Conservation (phyloP, 2,888 invertebrate genomes). For the Mystacides longicornis region DNA sequence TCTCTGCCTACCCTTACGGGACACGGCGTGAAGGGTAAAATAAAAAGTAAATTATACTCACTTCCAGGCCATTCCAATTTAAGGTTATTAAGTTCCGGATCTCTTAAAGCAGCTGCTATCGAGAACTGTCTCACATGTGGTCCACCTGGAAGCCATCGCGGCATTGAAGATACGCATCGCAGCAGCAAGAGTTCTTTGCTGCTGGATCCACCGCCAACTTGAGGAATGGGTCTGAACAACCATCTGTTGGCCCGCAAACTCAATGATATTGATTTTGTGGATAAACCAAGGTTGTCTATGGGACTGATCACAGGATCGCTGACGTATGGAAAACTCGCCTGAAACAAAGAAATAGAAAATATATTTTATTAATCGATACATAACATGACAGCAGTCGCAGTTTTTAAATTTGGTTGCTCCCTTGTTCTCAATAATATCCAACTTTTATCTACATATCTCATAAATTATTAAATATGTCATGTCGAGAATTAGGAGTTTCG, state of each 20-base stretch:
- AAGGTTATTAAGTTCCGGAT: constrained; percentile 12
- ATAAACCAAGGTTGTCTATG: constrained; percentile 17
- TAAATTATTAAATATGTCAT: too few relatives aligned
- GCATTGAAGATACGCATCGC: constrained; percentile 20
- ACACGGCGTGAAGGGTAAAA: too few relatives aligned
- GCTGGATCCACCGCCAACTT: not conserved
- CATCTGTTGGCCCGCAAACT: constrained; percentile 17
- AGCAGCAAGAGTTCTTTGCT: constrained; percentile 5
- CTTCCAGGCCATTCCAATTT: constrained; percentile 20
- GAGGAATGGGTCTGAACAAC: constrained; percentile 13
- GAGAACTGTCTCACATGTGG: constrained; percentile 21
- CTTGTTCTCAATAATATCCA: too few relatives aligned
- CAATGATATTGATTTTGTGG: constrained; percentile 18
- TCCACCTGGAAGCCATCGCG: constrained; percentile 21
- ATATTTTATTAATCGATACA: not conserved
- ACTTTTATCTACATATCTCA: too few relatives aligned
- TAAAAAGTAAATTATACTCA: constrained; percentile 9
- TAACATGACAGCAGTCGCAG: not conserved
- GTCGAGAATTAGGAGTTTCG: too few relatives aligned
- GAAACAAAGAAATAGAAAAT: not conserved
- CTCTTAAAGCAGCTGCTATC: constrained; percentile 18
- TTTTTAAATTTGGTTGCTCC: too few relatives aligned
- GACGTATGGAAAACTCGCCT: constrained; percentile 20
- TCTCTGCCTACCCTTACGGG: too few relatives aligned
- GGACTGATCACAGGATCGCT: constrained; percentile 13